Evolutionary conservation across 2,888 invertebrate species (phyloP), one percentile per base, ranked within the genome.

Genomic region (Scaptomyza tumidula): DNA sequence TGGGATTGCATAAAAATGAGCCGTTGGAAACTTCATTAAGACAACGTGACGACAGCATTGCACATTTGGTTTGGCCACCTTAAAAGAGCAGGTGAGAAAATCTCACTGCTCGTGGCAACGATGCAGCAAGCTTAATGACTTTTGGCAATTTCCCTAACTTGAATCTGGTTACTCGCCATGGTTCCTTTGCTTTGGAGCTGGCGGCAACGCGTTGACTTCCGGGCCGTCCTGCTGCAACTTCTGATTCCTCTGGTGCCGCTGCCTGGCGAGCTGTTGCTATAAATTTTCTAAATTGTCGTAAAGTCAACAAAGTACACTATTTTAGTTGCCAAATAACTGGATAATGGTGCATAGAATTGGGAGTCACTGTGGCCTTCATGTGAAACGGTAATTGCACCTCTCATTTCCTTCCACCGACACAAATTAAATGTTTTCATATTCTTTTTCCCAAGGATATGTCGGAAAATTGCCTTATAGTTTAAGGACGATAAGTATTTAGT

Each of bases 71-170:
- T 19, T 19, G 52, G 24, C 46, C 49, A 19, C 39, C 7, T 52
- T 31, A 14, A 7, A 14, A 50, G 37, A 27, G 13, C 63, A 64
- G 78, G 65, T 66, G 67, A 43, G 67, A 33, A 71, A 71, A 69
- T 81, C 65, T 64, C 57, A 62, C 64, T 75, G 67, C 75, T 58
- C 58, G 44, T 56, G 68, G 70, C 82, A 75, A 37, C 50, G 59
- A 62, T 78, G 82, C 88, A 6, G 68, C 70, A 59, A 73, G 65
- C 86, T 71, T 86, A 82, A 82, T 82, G 82, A 88, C 86, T 82
- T 82, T 82, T 86, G 83, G 82, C 88, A 88, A 82, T 82, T 82
- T 88, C 83, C 88, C 66, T 73, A 79, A 74, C 76, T 60, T 49
- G 62, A 66, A 66, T 53, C 69, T 64, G 57, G 44, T 58, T 53